phyloP scores from a whole-genome alignment of 1,140 invertebrate species.

The Hycleus phaleratus region DNA sequence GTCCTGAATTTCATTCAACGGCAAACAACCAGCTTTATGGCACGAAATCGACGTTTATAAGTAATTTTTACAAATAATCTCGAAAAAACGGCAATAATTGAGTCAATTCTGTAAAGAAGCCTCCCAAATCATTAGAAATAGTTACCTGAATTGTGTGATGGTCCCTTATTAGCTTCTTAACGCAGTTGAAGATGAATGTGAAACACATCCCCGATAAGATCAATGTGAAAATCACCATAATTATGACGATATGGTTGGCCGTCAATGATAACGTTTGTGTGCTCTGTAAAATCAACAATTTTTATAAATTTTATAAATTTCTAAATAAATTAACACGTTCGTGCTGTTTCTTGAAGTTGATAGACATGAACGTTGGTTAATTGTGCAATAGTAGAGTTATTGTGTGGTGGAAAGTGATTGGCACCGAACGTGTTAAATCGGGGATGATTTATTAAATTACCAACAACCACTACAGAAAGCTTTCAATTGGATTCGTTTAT shows the following conservation, averaged over 20 bases:
- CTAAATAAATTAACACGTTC: not conserved
- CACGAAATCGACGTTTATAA: too few relatives aligned
- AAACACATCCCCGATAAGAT: slow-evolving; percentile 82
- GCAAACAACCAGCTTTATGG: too few relatives aligned
- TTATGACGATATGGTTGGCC: slow-evolving; percentile 73
- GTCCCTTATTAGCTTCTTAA: slow-evolving; percentile 74
- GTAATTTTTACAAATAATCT: too few relatives aligned
- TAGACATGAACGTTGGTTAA: not conserved
- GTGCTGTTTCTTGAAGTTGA: not conserved
- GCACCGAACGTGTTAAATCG: too few relatives aligned
- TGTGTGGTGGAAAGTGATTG: too few relatives aligned
- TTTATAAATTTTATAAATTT: not conserved
- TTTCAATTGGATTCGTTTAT: too few relatives aligned
- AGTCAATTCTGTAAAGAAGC: too few relatives aligned
- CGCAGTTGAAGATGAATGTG: slow-evolving; percentile 77
- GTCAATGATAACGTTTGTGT: slow-evolving; percentile 35
- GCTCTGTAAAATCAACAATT: slow-evolving; percentile 41
- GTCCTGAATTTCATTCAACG: too few relatives aligned
- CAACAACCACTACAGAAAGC: not conserved
- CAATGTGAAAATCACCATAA: slow-evolving; percentile 79
- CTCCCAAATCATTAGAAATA: slow-evolving; percentile 6
- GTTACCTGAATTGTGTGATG: slow-evolving; percentile 75
- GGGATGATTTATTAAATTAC: not conserved
- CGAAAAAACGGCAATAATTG: too few relatives aligned
- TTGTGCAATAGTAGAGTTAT: too few relatives aligned